Conservation (phyloP, 2,888 invertebrate genomes). For the Tetranychus piercei region DNA sequence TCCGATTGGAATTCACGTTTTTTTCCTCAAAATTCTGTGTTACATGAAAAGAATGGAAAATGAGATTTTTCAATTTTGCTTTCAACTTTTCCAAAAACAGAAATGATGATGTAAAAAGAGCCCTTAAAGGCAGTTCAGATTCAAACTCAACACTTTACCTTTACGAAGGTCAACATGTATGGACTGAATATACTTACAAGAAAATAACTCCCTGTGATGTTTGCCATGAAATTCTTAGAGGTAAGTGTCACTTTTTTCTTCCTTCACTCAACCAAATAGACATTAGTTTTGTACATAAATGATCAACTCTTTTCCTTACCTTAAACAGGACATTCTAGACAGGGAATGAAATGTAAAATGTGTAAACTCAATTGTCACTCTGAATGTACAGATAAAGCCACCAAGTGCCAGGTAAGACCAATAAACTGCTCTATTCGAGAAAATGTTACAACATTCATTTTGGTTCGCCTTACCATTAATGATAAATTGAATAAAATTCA, state of each 20-base stretch:
- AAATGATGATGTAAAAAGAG: slow-evolving; percentile 3
- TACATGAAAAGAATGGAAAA: background rate
- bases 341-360: slow-evolving; percentile 68
- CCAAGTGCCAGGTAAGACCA: slow-evolving; percentile 43
- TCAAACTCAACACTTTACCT: background rate
- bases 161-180: slow-evolving; percentile 47
- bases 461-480: background rate
- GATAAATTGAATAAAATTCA: no score
- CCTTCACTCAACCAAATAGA: background rate
- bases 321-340: slow-evolving; percentile 60
- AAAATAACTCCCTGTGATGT: slow-evolving; percentile 86
- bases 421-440: background rate
- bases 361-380: slow-evolving; percentile 74
- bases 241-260: slow-evolving; percentile 36
- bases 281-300: slow-evolving; percentile 5
- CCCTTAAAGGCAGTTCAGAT: background rate
- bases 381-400: slow-evolving; percentile 55
- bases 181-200: slow-evolving; percentile 84
- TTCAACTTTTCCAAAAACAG: background rate
- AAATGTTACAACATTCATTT: background rate
- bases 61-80: background rate
- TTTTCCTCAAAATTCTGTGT: no score
- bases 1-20: no score
- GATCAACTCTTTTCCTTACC: slow-evolving; percentile 3
- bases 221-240: slow-evolving; percentile 75